phyloP scores from a whole-genome alignment of 2,113 vertebrate genomes.

The human region DNA sequence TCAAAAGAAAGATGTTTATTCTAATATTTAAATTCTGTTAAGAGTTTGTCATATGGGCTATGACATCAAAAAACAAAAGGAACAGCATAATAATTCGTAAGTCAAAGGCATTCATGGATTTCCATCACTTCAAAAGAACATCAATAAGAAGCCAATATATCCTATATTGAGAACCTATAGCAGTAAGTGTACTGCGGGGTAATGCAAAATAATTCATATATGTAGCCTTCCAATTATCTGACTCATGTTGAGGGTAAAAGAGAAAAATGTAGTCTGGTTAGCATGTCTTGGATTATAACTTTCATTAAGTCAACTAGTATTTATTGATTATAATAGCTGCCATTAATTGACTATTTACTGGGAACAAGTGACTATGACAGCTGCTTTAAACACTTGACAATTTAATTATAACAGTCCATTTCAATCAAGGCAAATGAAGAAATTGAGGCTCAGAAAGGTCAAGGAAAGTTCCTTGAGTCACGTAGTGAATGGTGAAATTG shows the following conservation, averaged over 20 bases:
- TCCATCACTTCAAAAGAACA: conserved; percentile 1
- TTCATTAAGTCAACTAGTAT: conserved; percentile 9
- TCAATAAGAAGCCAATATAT: neutral
- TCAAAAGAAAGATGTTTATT: neutral
- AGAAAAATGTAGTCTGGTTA: neutral
- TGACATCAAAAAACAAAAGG: neutral
- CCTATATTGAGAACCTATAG: neutral
- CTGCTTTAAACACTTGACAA: neutral
- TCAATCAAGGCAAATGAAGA: neutral
- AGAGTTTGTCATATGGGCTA: neutral
- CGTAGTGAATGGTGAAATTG: neutral
- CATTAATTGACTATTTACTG: neutral
- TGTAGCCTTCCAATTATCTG: neutral
- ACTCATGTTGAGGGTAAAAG: neutral
- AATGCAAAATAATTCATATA: neutral
- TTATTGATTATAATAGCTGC: neutral
- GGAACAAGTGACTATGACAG: neutral
- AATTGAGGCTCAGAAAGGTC: neutral
- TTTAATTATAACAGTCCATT: neutral
- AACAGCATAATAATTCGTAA: neutral
- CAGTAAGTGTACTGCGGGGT: neutral
- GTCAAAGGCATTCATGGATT: neutral
- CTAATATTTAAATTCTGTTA: conserved; percentile 1
- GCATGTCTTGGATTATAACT: neutral
- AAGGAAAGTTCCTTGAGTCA: neutral